Evolutionary conservation across 2,113 vertebrate genomes (phyloP), one percentile per base, ranked within the genome.

Genomic region (Bettongia penicillata): DNA sequence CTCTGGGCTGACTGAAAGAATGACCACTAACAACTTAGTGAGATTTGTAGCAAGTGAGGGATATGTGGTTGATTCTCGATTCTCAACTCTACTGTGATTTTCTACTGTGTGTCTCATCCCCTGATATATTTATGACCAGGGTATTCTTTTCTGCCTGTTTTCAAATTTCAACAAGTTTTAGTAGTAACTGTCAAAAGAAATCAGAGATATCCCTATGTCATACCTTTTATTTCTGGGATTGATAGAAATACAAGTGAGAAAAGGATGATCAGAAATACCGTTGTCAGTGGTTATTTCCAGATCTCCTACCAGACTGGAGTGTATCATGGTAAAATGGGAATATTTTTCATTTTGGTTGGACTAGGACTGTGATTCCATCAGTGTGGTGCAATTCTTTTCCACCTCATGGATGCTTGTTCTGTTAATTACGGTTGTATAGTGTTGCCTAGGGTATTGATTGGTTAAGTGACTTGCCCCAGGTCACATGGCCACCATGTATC

Each of bases 171-270:
- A 10, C 48, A 43, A 84, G 9, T 92, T 68, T 52, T 0, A n/a
- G 53, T 91, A 93, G 57, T 26, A 91, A 47, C 49, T 96, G 43
- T 93, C 93, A 53, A 96, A 77, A 95, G 90, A 61, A n/a, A 92
- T 49, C 61, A 26, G 26, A 84, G 84, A 8, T 47, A 48, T 84
- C 92, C 92, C 77, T 93, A 19, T 89, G 14, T 48, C 43, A 53
- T 90, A 47, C 25, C 14, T 92, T 47, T 95, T 91, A 89, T 53
- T 94, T 31, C 53, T 26, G 91, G 8, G 25, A 91, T 24, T 92
- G 47, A 28, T 92, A 3, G 25, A 97, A 50, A 1, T 93, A 77
- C 61, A 49, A 94, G 26, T 22, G 25, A 94, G 47, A 93, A 0
- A 25, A 94, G 28, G 96, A 10, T 51, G 91, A 37, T 61, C 4